Percentiles rank a stretch among this genome's conserved stretches.
Conservation (phyloP, 2,797 vertebrate species). For the Aplochiton taeniatus region DNA sequence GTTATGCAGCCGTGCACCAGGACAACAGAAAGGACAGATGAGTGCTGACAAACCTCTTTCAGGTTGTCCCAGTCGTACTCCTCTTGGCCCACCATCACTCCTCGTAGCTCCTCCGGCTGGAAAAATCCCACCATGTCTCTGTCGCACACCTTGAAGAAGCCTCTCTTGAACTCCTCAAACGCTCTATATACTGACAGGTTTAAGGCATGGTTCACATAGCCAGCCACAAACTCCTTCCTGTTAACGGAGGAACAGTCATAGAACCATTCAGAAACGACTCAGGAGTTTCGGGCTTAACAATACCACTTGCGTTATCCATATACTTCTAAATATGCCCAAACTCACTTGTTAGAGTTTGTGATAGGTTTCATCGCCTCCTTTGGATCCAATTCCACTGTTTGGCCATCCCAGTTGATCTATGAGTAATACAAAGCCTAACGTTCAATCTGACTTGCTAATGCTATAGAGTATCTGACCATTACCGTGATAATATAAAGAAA, state of each 20-base stretch:
- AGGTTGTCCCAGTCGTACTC: conserved; percentile 91
- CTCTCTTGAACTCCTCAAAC: conserved; percentile 85
- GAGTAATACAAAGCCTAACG: too few relatives aligned
- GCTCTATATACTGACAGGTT: conserved; percentile 85
- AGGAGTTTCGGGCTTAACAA: too few relatives aligned
- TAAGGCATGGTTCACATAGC: conserved; percentile 85
- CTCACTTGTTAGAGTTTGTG: conserved; percentile 70
- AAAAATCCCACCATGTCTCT: conserved; percentile 86
- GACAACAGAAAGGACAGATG: too few relatives aligned
- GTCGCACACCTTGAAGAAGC: conserved; percentile 93
- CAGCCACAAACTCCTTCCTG: conserved; percentile 84
- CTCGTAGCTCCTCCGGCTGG: conserved; percentile 89
- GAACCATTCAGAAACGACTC: not conserved
- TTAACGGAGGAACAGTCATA: not conserved
- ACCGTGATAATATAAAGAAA: too few relatives aligned
- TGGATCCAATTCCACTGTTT: conserved; percentile 63
- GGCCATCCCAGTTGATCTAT: conserved; percentile 59
- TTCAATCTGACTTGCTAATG: too few relatives aligned
- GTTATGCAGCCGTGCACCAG: too few relatives aligned
- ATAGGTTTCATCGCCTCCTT: conserved; percentile 59
- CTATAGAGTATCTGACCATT: too few relatives aligned
- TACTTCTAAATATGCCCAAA: conserved; percentile 1
- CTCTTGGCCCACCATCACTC: conserved; percentile 89
- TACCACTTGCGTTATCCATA: too few relatives aligned
- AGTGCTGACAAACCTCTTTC: conserved; percentile 79